phyloP scores from a whole-genome alignment of 2,888 invertebrate species.

The Oxyteleia sp. region DNA sequence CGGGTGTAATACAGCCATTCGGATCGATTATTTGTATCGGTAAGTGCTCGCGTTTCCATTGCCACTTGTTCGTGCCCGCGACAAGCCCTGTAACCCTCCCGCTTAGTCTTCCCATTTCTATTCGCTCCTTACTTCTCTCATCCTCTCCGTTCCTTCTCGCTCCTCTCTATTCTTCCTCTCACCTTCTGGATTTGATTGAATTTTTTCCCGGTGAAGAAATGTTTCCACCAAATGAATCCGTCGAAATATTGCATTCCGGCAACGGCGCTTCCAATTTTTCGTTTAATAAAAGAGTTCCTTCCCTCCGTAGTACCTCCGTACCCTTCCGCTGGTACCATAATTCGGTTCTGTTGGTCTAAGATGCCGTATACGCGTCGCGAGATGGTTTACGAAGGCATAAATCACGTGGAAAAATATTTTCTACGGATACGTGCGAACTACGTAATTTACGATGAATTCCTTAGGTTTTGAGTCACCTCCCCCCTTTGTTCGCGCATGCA shows the following conservation, averaged over 20 bases:
- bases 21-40: conserved; percentile 53
- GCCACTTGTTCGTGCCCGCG: conserved; percentile 36
- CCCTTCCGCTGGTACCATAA: conserved; percentile 68
- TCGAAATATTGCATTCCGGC: conserved; percentile 88
- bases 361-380: conserved; percentile 72
- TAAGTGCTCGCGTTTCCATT: conserved; percentile 30
- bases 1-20: conserved; percentile 26
- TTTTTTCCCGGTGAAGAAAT: conserved; percentile 87
- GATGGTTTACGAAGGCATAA: conserved; percentile 74
- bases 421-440: conserved; percentile 71
- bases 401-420: conserved; percentile 73
- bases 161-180: conserved; percentile 74
- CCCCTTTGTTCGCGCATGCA: conserved; percentile 35
- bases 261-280: conserved; percentile 86
- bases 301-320: conserved; percentile 74
- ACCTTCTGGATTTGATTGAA: conserved; percentile 86
- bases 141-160: conserved; percentile 48
- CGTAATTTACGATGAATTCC: conserved; percentile 71
- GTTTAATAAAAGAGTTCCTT: conserved; percentile 86
- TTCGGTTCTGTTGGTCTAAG: conserved; percentile 73
- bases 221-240: conserved; percentile 88
- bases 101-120: conserved; percentile 59
- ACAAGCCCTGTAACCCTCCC: conserved; percentile 44
- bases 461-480: conserved; percentile 50
- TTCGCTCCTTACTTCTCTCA: conserved; percentile 62